These are phyloP conservation scores for Melangyna quadrimaculata DNA, from an alignment of 2,888 invertebrate species.

Conservation along the genomic window DNA sequence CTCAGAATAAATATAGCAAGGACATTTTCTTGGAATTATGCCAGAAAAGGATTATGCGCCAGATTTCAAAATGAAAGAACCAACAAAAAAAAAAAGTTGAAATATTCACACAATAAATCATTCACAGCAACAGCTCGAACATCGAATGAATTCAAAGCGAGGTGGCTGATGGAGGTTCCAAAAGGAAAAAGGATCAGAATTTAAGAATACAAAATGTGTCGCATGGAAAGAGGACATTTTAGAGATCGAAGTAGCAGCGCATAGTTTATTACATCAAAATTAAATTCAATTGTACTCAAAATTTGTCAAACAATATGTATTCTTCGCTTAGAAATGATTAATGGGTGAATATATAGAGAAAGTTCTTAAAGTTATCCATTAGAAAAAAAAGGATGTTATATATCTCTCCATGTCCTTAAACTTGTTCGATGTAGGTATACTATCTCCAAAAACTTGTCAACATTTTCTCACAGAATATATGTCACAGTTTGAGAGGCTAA, in stretches of 20 bases:
- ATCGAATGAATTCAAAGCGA: not conserved
- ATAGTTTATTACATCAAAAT: not conserved
- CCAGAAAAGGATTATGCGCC: not conserved
- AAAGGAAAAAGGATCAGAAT: not conserved
- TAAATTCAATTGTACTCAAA: slow-evolving; percentile 2
- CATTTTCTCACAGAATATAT: not conserved
- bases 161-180: too few relatives aligned
- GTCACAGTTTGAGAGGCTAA: not conserved
- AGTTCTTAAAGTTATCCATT: not conserved
- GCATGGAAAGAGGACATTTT: not conserved
- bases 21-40: slow-evolving; percentile 10
- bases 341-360: not conserved
- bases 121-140: slow-evolving; percentile 2
- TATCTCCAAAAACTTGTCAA: not conserved
- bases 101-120: not conserved
- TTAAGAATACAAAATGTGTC: not conserved
- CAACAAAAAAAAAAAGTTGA: not conserved
- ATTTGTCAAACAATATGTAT: not conserved
- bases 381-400: not conserved
- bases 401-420: not conserved
- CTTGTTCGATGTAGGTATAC: not conserved
- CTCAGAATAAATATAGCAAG: not conserved
- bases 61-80: not conserved
- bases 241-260: not conserved
- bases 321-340: not conserved